Conservation (phyloP, 2,113 vertebrate genomes). For the Raja brachyura region DNA sequence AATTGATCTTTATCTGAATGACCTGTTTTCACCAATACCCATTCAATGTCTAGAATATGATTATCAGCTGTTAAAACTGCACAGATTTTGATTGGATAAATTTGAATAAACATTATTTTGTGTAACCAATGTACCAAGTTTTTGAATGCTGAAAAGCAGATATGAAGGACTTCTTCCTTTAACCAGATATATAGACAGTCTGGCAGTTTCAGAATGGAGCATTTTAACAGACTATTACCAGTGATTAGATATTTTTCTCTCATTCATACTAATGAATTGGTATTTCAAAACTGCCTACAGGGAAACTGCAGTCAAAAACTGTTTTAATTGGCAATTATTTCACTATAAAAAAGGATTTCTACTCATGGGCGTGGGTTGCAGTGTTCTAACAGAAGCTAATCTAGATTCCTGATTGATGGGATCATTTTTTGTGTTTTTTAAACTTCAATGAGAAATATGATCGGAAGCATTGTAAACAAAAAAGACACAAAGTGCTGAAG, state of each 20-base stretch:
- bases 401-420: background rate
- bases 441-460: background rate
- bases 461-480: background rate
- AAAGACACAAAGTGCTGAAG: no score
- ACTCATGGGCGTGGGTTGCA: background rate
- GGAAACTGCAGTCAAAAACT: background rate
- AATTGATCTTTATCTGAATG: background rate
- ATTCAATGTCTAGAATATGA: background rate
- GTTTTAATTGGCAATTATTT: background rate
- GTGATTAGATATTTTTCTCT: background rate
- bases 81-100: background rate
- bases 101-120: background rate
- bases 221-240: background rate
- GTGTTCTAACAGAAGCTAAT: background rate
- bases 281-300: background rate
- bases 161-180: background rate
- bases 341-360: background rate
- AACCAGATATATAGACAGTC: background rate
- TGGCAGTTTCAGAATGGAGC: background rate
- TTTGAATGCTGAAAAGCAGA: background rate
- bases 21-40: background rate
- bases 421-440: background rate
- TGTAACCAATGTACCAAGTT: background rate
- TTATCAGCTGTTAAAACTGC: background rate
- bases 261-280: background rate